A percentile compares a stretch with the other conserved stretches of the same genome.
phyloP scores from a whole-genome alignment of 2,888 invertebrate species.

The Drosophila suboccidentalis region DNA sequence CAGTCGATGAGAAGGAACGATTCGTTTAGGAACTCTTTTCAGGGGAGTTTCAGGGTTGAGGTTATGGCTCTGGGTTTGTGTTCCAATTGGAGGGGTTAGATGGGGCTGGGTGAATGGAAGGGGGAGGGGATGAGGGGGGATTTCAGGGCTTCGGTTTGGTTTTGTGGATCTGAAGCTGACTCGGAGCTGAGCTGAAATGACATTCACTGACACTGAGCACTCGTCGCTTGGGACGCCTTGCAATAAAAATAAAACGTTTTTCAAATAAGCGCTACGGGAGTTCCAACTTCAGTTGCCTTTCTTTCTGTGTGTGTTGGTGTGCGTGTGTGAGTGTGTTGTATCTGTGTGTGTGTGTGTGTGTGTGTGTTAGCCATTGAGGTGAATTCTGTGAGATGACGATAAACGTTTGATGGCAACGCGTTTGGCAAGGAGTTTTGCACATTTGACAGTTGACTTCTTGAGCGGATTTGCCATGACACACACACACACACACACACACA shows the following conservation, averaged over 20 bases:
- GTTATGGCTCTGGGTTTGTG: neutral
- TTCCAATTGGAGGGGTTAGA: neutral
- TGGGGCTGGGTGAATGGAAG: neutral
- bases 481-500: neutral
- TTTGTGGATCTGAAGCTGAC: slow-evolving; percentile 15
- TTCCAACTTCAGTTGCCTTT: slow-evolving; percentile 24
- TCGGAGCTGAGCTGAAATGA: slow-evolving; percentile 60
- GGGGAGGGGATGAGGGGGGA: neutral
- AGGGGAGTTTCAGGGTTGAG: neutral
- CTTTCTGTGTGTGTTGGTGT: neutral
- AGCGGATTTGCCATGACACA: slow-evolving; percentile 19
- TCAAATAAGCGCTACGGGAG: slow-evolving; percentile 77
- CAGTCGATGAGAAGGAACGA: no score
- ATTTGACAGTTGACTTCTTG: slow-evolving; percentile 47
- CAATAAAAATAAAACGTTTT: slow-evolving; percentile 82
- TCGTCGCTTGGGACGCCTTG: slow-evolving; percentile 67
- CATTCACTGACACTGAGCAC: slow-evolving; percentile 81
- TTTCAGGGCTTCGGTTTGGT: neutral
- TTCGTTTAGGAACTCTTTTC: no score
- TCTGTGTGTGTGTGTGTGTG: slow-evolving; percentile 6
- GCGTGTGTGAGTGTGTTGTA: slow-evolving; percentile 5
- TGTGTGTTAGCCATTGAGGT: slow-evolving; percentile 35
- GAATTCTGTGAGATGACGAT: slow-evolving; percentile 43
- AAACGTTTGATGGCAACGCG: slow-evolving; percentile 55
- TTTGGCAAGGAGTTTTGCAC: slow-evolving; percentile 20